These are phyloP conservation scores for Sitobion miscanthi DNA, from an alignment of 1,140 invertebrate species.

Conservation along the genomic window DNA sequence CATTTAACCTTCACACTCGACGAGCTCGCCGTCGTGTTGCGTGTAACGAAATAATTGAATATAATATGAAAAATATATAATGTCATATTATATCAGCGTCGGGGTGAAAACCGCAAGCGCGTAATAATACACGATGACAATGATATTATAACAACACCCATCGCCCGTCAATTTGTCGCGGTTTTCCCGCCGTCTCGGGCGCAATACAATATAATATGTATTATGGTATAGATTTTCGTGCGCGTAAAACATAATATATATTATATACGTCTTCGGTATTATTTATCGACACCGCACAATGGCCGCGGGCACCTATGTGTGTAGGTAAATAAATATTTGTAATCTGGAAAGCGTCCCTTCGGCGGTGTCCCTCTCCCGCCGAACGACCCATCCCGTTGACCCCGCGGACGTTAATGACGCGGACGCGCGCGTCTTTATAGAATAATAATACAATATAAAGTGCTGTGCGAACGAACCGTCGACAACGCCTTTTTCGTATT, in stretches of 20 bases:
- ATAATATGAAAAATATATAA: not conserved
- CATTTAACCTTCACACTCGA: conserved; percentile 39
- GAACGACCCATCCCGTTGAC: not conserved
- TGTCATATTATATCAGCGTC: not conserved
- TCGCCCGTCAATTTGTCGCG: conserved; percentile 39
- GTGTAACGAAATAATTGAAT: not conserved
- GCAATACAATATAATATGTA: not conserved
- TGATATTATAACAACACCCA: not conserved
- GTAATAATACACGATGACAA: not conserved
- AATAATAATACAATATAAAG: not conserved
- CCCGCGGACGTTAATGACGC: not conserved
- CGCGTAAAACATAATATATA: not conserved
- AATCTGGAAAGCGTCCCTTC: not conserved
- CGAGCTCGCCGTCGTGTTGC: not conserved
- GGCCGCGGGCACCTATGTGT: not conserved
- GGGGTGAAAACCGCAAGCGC: not conserved
- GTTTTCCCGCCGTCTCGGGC: conserved; percentile 8
- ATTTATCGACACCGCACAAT: conserved; percentile 29
- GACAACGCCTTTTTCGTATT: conserved; percentile 24
- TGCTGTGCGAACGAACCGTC: not conserved
- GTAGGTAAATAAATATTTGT: conserved; percentile 49
- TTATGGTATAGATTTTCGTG: not conserved
- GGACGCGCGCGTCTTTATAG: not conserved
- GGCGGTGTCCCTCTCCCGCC: not conserved
- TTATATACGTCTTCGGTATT: not conserved